Evolutionary conservation across 2,888 invertebrate genomes (phyloP), one percentile per base, ranked within the genome.

Genomic region (Chloroclysta siterata): DNA sequence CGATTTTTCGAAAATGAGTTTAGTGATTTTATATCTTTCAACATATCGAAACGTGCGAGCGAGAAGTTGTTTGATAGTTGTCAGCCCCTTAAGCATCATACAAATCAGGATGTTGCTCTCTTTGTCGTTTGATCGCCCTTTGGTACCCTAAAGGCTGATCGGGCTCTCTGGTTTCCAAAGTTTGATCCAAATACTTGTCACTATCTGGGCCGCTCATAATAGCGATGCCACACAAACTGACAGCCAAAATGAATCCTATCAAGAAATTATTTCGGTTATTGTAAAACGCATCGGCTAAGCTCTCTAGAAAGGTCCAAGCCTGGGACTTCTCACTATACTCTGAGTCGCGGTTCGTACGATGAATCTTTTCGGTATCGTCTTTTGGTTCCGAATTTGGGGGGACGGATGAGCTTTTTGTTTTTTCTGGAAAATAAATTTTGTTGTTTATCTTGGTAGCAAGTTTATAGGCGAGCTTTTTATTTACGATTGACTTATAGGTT

Each of bases 71-170:
- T n/a, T n/a, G n/a, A n/a, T n/a, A n/a, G n/a, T n/a, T n/a, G n/a
- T n/a, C n/a, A n/a, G n/a, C n/a, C n/a, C n/a, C n/a, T n/a, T n/a
- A 89, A 48, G 81, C 90, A 0, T 91, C 88, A 80, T 88, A 90
- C 69, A 91, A 75, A 5, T 89, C 79, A 5, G 90, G 90, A 47
- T 87, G 71, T n/a, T 80, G 57, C 53, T 85, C 84, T 52, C 28
- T 85, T 46, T 83, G 67, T 42, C 71, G 81, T 41, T 82, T 60
- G 7, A 89, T 56, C 4, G 78, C 15, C 2, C 74, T 82, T 68
- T 88, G 80, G 69, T 91, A 91, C 0, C 92, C 92, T 2, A 80
- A 72, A 0, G 85, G 79, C 42, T 70, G 79, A 48, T 90, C 89
- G 0, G 80, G 14, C 0, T 82, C 80, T 0, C 52, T 70, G 29